These are phyloP conservation scores for Pachliopta kotzebuea DNA, from an alignment of 2,888 invertebrate species.

Conservation along the genomic window DNA sequence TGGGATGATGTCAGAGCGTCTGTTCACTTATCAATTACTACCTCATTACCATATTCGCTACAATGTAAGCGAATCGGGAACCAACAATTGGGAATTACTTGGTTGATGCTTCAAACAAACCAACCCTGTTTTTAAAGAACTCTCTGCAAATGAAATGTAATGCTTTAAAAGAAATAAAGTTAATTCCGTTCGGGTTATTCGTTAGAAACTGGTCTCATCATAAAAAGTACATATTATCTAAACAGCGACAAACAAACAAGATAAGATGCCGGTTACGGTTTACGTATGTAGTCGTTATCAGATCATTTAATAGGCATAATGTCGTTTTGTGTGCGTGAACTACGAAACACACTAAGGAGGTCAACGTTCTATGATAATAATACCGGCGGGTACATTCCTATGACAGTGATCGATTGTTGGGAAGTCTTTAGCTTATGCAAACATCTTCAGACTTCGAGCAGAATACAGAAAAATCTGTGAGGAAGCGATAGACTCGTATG, in stretches of 20 bases:
- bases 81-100: slow-evolving; percentile 31
- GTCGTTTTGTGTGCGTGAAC: slow-evolving; percentile 53
- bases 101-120: slow-evolving; percentile 25
- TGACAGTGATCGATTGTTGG: slow-evolving; percentile 75
- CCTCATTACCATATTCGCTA: slow-evolving; percentile 45
- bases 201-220: slow-evolving; percentile 31
- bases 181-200: slow-evolving; percentile 4
- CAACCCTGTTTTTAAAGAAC: slow-evolving; percentile 32
- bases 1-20: slow-evolving; percentile 35
- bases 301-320: slow-evolving; percentile 49
- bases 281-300: slow-evolving; percentile 56
- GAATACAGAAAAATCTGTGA: slow-evolving; percentile 58
- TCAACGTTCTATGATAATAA: slow-evolving; percentile 69
- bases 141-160: slow-evolving; percentile 9
- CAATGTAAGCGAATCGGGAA: slow-evolving; percentile 32
- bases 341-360: slow-evolving; percentile 61
- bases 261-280: slow-evolving; percentile 50
- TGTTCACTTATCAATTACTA: slow-evolving; percentile 44
- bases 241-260: slow-evolving; percentile 58
- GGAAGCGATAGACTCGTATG: slow-evolving; percentile 51
- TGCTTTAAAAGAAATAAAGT: background rate
- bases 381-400: slow-evolving; percentile 52
- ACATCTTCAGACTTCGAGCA: slow-evolving; percentile 53
- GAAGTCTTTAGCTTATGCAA: slow-evolving; percentile 68
- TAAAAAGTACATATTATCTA: slow-evolving; percentile 35